phyloP scores from a whole-genome alignment of 2,113 vertebrate genomes.

The Saccopteryx leptura region DNA sequence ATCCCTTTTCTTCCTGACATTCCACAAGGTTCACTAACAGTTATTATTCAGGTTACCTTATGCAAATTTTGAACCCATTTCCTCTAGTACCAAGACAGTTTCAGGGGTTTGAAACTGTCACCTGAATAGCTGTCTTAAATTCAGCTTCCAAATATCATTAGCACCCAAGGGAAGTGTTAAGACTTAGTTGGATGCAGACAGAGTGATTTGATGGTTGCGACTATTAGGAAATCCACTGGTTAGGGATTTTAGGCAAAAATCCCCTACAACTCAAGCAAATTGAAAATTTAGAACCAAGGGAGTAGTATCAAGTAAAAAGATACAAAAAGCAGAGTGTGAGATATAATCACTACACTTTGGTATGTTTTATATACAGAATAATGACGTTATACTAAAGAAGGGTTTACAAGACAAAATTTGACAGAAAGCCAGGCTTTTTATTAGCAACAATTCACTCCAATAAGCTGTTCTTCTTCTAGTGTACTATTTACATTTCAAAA shows the following conservation, averaged over 20 bases:
- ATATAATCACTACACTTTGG: conserved; percentile 20
- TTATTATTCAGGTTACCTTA: not conserved
- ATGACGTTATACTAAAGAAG: not conserved
- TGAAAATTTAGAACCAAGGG: conserved; percentile 50
- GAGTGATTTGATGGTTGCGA: not conserved
- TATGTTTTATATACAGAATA: conserved; percentile 12
- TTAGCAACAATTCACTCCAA: conserved; percentile 31
- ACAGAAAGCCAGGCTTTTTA: conserved; percentile 35
- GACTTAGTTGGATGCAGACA: not conserved
- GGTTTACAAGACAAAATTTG: conserved; percentile 17
- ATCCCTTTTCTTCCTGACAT: not conserved
- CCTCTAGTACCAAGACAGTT: not conserved
- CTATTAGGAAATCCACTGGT: not conserved
- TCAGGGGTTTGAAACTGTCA: not conserved
- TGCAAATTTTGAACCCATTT: not conserved
- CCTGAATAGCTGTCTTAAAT: conserved; percentile 1
- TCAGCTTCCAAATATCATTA: conserved; percentile 23
- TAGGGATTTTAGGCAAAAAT: conserved; percentile 35
- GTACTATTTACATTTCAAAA: conserved; percentile 23
- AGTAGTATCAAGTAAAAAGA: not conserved
- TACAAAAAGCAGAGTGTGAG: not conserved
- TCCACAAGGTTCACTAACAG: not conserved
- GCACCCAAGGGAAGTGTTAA: conserved; percentile 15
- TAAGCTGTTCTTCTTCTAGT: conserved; percentile 15
- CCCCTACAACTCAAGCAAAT: not conserved